Conservation (phyloP, 1,140 invertebrate genomes). For the Heliconius hermathena region DNA sequence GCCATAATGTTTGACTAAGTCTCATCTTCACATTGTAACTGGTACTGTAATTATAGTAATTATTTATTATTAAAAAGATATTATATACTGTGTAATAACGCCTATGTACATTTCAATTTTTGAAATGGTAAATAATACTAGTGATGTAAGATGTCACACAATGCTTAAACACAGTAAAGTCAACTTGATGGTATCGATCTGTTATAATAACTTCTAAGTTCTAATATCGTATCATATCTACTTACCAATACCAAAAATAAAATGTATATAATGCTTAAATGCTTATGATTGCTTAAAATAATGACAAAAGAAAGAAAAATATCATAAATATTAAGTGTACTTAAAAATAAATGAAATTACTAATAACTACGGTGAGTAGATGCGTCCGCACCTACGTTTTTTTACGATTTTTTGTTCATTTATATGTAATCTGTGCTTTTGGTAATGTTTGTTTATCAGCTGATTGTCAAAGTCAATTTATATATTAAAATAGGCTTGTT, state of each 20-base stretch:
- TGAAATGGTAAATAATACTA: background rate
- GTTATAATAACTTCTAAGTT: background rate
- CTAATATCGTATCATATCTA: background rate
- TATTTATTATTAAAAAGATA: background rate
- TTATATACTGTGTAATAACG: background rate
- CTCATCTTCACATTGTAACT: background rate
- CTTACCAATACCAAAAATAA: background rate
- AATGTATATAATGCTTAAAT: background rate
- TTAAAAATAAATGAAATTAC: too few relatives aligned
- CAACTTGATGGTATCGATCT: background rate
- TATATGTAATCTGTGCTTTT: background rate
- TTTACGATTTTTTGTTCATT: background rate
- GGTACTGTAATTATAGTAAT: background rate
- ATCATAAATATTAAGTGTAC: too few relatives aligned
- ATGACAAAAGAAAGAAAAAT: too few relatives aligned
- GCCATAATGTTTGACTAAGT: slow-evolving; percentile 37
- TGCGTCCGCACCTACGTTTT: too few relatives aligned
- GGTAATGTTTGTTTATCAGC: slow-evolving; percentile 24
- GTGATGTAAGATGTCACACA: background rate
- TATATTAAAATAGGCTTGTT: slow-evolving; percentile 14
- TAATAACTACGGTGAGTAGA: too few relatives aligned
- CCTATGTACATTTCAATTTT: background rate
- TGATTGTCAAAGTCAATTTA: slow-evolving; percentile 36
- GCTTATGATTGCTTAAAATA: too few relatives aligned
- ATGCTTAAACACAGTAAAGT: background rate